These are phyloP conservation scores for Monarcha castaneiventris DNA, from an alignment of 2,113 vertebrate species.

Conservation along the genomic window DNA sequence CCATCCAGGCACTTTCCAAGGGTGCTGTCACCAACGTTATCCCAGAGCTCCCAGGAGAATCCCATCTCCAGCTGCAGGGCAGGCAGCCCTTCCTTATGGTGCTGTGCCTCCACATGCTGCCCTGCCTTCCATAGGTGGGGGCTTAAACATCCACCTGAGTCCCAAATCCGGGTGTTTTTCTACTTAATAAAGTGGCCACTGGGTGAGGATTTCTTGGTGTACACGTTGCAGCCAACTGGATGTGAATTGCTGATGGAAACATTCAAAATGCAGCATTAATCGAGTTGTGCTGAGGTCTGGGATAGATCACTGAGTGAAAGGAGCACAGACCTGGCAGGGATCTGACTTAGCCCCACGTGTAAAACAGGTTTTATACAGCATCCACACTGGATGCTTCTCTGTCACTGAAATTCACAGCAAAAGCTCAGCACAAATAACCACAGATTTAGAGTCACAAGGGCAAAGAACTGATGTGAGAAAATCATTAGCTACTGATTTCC, in stretches of 20 bases:
- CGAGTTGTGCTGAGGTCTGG: background rate
- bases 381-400: background rate
- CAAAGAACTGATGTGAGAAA: background rate
- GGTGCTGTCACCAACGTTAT: fast-evolving
- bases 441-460: background rate
- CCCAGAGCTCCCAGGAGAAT: background rate
- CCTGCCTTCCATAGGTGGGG: background rate
- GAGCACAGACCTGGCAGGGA: background rate
- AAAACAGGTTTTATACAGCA: background rate
- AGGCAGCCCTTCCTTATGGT: background rate
- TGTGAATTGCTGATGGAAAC: background rate
- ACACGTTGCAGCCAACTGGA: background rate
- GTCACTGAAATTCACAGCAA: background rate
- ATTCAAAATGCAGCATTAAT: background rate
- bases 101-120: background rate
- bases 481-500: background rate
- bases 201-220: background rate
- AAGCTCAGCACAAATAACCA: background rate
- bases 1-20: background rate
- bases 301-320: background rate
- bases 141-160: background rate
- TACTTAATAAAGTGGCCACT: background rate
- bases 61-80: no score
- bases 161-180: background rate
- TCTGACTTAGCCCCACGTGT: background rate